Evolutionary conservation across 2,888 invertebrate species (phyloP).

Genomic region (Exocentrus adspersus): DNA sequence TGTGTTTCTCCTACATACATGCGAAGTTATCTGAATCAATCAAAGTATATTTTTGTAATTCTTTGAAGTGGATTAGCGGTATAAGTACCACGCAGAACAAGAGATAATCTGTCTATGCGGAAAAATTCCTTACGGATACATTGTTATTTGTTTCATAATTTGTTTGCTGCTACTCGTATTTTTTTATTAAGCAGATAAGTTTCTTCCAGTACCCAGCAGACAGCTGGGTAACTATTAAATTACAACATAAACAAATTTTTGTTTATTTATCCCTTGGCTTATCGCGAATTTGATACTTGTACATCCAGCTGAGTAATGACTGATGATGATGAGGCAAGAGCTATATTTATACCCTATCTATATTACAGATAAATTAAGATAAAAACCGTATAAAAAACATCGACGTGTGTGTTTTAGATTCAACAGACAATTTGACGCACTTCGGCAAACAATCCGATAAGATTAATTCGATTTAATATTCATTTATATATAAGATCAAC

Average conservation of each 20-base stretch:
- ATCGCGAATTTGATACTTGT: background rate
- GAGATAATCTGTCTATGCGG: no score
- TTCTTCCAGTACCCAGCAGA: background rate
- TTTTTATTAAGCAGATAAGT: no score
- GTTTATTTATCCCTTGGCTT: background rate
- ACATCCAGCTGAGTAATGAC: background rate
- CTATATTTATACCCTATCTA: conserved; percentile 6
- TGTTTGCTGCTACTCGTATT: no score
- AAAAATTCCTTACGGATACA: no score
- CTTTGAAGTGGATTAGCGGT: no score
- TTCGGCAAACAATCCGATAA: background rate
- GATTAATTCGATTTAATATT: background rate
- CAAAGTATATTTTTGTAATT: no score
- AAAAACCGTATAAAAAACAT: background rate
- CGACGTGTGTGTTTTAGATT: background rate
- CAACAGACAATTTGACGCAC: conserved; percentile 1
- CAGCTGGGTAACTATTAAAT: background rate
- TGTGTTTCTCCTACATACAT: no score
- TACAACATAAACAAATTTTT: no score
- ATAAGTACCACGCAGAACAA: no score
- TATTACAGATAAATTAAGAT: background rate
- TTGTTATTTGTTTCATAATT: no score
- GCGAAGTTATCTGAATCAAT: no score
- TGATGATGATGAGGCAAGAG: conserved; percentile 2
- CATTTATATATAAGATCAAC: background rate